Conservation (phyloP, 2,888 invertebrate species). For the Panzeria rudis region DNA sequence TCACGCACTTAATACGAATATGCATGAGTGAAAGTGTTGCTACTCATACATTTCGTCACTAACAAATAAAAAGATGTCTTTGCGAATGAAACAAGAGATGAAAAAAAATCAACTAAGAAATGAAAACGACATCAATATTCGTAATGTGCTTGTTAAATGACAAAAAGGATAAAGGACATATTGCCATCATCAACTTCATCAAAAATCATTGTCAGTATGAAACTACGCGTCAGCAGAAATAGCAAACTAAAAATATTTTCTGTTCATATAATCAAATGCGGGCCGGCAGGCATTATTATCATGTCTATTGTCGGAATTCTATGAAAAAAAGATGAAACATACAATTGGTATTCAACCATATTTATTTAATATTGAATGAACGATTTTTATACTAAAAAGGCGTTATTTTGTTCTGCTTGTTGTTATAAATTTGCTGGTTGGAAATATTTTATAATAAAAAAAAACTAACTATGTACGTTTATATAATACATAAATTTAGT, state of each 20-base stretch:
- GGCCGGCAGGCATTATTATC: not conserved
- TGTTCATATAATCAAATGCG: not conserved
- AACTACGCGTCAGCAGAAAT: slow-evolving; percentile 61
- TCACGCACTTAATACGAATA: not conserved
- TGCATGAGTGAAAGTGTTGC: not conserved
- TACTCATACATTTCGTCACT: not conserved
- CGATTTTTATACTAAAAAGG: slow-evolving; percentile 35
- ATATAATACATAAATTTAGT: not conserved
- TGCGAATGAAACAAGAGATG: slow-evolving; percentile 8
- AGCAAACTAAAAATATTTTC: slow-evolving; percentile 4
- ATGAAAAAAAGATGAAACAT: not conserved
- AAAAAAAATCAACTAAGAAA: slow-evolving; percentile 23
- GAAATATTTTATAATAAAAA: not conserved
- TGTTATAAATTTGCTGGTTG: slow-evolving; percentile 23
- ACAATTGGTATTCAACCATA: slow-evolving; percentile 1
- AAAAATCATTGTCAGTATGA: slow-evolving; percentile 24
- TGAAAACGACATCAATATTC: slow-evolving; percentile 28
- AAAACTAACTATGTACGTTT: not conserved
- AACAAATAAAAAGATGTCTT: not conserved
- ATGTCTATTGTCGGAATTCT: slow-evolving; percentile 5
- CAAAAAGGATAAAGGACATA: slow-evolving; percentile 45
- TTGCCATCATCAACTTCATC: slow-evolving; percentile 28
- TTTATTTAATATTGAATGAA: slow-evolving; percentile 54
- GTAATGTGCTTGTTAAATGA: slow-evolving; percentile 35
- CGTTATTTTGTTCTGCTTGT: slow-evolving; percentile 28